phyloP scores from a whole-genome alignment of 1,140 invertebrate species.

The Metaphire vulgaris region DNA sequence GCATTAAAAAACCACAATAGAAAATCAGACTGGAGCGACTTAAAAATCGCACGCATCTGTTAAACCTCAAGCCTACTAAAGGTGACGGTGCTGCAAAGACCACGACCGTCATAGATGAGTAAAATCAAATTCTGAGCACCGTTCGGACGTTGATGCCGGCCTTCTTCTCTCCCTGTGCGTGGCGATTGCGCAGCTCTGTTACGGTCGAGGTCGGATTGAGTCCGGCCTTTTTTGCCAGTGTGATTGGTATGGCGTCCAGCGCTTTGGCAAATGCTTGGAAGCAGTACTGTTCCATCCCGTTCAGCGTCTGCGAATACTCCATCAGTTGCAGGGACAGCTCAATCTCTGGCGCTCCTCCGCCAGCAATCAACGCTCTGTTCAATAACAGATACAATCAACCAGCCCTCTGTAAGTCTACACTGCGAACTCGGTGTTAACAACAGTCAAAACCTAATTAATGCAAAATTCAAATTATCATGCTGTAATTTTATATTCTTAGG shows the following conservation, averaged over 20 bases:
- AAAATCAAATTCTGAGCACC: conserved; percentile 37
- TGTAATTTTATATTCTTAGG: too few species aligned
- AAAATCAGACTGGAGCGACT: too few species aligned
- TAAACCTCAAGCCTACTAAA: not conserved
- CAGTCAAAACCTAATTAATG: too few species aligned
- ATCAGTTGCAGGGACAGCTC: conserved; percentile 81
- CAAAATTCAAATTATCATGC: too few species aligned
- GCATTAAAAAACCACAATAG: too few species aligned
- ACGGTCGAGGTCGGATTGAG: conserved; percentile 94
- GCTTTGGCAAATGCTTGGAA: conserved; percentile 88
- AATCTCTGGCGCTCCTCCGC: conserved; percentile 95
- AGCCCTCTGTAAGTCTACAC: too few species aligned
- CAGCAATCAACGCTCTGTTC: conserved; percentile 76
- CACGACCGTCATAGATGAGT: not conserved
- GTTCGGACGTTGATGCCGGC: conserved; percentile 94
- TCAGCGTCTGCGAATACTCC: conserved; percentile 71
- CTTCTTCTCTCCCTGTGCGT: conserved; percentile 73
- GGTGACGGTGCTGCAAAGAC: too few species aligned
- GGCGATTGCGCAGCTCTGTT: conserved; percentile 88
- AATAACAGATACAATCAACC: too few species aligned
- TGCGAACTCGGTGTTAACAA: too few species aligned
- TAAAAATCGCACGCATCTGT: too few species aligned
- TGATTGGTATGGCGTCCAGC: conserved; percentile 92
- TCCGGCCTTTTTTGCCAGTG: conserved; percentile 99
- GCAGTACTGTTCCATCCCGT: conserved; percentile 90